Percentiles rank a stretch among this genome's conserved stretches.
phyloP scores from a whole-genome alignment of 2,888 invertebrate genomes.

The Temnothorax rugatulus region DNA sequence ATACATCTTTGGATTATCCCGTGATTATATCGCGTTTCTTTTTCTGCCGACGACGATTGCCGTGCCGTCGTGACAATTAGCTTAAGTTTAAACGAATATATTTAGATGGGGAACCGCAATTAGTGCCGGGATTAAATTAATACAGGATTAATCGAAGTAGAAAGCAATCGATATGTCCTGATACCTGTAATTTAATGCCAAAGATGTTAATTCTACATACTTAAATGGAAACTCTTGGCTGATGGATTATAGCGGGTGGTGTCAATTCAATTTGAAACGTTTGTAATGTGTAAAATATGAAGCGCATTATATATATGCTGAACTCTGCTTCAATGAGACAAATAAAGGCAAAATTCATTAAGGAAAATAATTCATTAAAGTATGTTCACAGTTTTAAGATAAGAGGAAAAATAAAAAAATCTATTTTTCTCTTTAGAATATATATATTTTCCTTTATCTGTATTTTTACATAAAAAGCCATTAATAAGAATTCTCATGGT shows the following conservation, averaged over 20 bases:
- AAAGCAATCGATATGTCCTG: slow-evolving; percentile 61
- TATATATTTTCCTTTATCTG: not conserved
- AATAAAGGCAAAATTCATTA: slow-evolving; percentile 7
- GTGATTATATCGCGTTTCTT: slow-evolving; percentile 50
- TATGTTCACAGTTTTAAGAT: not conserved
- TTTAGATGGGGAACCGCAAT: slow-evolving; percentile 22
- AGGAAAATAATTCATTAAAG: slow-evolving; percentile 7
- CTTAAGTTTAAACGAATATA: slow-evolving; percentile 36
- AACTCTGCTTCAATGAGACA: slow-evolving; percentile 45
- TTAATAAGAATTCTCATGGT: not conserved
- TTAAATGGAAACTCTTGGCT: slow-evolving; percentile 40
- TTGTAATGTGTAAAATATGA: slow-evolving; percentile 42
- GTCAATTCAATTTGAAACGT: slow-evolving; percentile 44
- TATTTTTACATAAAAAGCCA: not conserved
- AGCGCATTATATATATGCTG: slow-evolving; percentile 28
- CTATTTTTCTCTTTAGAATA: not conserved
- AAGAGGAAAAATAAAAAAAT: slow-evolving; percentile 4
- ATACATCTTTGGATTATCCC: slow-evolving; percentile 62
- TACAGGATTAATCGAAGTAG: slow-evolving; percentile 57
- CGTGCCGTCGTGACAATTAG: slow-evolving; percentile 57
- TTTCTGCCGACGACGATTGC: slow-evolving; percentile 55
- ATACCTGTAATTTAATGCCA: slow-evolving; percentile 53
- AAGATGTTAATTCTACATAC: slow-evolving; percentile 40
- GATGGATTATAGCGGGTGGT: slow-evolving; percentile 32
- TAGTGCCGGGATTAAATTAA: slow-evolving; percentile 27